Conservation (phyloP, 2,888 invertebrate genomes). For the Pristionchus fissidentatus region DNA sequence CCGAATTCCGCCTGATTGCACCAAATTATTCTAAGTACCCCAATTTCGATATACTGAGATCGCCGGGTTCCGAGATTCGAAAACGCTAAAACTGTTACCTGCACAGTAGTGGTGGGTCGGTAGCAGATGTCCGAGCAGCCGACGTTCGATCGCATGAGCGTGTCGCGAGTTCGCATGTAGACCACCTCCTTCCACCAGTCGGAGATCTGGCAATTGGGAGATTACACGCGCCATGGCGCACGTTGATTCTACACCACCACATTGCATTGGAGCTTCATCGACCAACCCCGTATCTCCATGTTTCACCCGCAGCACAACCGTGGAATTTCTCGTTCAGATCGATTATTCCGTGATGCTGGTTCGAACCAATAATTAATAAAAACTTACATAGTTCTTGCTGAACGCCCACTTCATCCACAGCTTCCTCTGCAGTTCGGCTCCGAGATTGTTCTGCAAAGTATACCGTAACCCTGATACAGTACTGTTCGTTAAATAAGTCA, state of each 20-base stretch:
- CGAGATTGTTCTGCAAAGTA: slow-evolving; percentile 49
- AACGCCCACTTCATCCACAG: slow-evolving; percentile 70
- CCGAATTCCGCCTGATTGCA: too few relatives aligned
- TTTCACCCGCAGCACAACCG: not conserved
- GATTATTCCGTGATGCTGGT: too few relatives aligned
- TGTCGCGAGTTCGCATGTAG: slow-evolving; percentile 68
- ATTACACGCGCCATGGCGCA: not conserved
- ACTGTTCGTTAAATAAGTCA: not conserved
- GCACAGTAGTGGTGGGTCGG: slow-evolving; percentile 56
- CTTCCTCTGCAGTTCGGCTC: slow-evolving; percentile 62
- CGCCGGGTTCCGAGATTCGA: too few relatives aligned
- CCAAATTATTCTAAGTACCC: too few relatives aligned
- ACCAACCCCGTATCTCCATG: not conserved
- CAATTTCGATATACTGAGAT: too few relatives aligned
- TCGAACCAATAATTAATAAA: not conserved
- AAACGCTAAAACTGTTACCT: not conserved
- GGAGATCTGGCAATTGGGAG: slow-evolving; percentile 56
- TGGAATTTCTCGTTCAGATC: not conserved
- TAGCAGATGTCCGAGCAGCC: slow-evolving; percentile 67
- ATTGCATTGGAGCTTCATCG: not conserved
- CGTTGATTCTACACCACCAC: not conserved
- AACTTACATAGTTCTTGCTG: slow-evolving; percentile 65
- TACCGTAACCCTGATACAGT: not conserved
- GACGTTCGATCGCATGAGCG: slow-evolving; percentile 67
- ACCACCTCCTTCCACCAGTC: slow-evolving; percentile 73